Base-by-base conservation (phyloP, 2,888 invertebrate species). In the Cantharis lateralis region DNA sequence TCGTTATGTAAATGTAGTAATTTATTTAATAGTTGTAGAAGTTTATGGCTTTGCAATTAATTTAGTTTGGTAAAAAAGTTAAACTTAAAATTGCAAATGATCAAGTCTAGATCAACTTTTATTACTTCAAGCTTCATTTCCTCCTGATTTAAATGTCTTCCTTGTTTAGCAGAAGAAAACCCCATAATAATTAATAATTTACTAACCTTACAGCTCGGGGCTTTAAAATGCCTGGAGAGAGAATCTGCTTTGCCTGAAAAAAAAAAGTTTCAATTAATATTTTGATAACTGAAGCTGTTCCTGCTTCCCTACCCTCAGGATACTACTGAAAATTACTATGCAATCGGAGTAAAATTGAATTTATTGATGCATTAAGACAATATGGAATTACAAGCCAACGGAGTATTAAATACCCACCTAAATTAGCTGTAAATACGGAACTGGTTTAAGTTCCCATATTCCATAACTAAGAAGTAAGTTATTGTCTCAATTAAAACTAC, bases 401-500 rank as follows among this genome's bases (percentile, higher is more conserved):
- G 32, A 32, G 32, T 32, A 32, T 32, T 32, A 32, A 32, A 32
- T 32, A 32, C 32, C 13, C 32, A 32, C 32, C 32, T 32, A 32
- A 32, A 32, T 32, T 32, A 32, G 32, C 32, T 32, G 32, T 32
- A 32, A 32, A 32, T 32, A 32, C 32, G 32, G 32, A 32, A 64
- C 16, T 64, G 15, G 64, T 64, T 64, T 64, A 20, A 64, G 64
- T 64, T 20, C 16, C 20, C 64, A 18, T 64, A 64, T 64, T 64
- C 64, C 20, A 64, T 64, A 15, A 72, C 61, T 61, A 20, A 10
- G n/a, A 62, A 28, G 26, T 62, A 68, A 73, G 73, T 73, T 73
- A 73, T 73, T 73, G 62, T 73, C 68, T 73, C 73, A 73, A 69
- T 73, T 73, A 73, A 68, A 73, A 26, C 73, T 61, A 62, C 15